Base-by-base conservation (phyloP, 2,888 invertebrate genomes). In the Zygogramma bicolorata region DNA sequence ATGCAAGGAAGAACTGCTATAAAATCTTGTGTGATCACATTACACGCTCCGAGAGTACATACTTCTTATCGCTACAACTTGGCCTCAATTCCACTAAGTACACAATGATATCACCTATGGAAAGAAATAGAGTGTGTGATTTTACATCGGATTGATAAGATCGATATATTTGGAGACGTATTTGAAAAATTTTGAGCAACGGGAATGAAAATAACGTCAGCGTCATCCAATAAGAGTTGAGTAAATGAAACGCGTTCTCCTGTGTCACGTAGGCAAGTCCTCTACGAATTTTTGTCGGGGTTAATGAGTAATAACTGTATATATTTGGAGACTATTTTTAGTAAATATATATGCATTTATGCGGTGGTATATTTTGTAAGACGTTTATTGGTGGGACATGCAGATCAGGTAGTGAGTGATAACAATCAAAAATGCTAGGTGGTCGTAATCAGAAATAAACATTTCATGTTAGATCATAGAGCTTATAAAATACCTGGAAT, bases 11-110 rank as follows among this genome's bases (percentile, higher is more conserved):
- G 65, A 71, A 69, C 38, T 29, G 61, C 22, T 38, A 68, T 46
- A 68, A 38, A 68, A 71, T 71, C 75, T 73, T 69, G 71, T 71
- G 65, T 73, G 75, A 73, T 75, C 71, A 68, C 75, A 27, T 61
- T 71, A 75, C 65, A 69, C 68, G 73, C 68, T 67, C 65, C 62
- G 65, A 65, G 61, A 63, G 38, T 49, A 66, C n/a, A 38, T 49
- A 66, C 20, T 53, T 62, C 65, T 73, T 75, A 75, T 75, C 75
- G 69, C 61, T 65, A 65, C 59, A 65, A 29, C 69, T 75, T 73
- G 75, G 73, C 75, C 75, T 73, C 75, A 71, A 68, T 75, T 73
- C 53, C 59, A 65, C 67, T 71, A 57, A 67, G 69, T 73, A 73
- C 73, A 73, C 71, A 75, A 59, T 69, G 73, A 69, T 75, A 75